Conservation (phyloP, 2,888 invertebrate species). For the Ceramica pisi region DNA sequence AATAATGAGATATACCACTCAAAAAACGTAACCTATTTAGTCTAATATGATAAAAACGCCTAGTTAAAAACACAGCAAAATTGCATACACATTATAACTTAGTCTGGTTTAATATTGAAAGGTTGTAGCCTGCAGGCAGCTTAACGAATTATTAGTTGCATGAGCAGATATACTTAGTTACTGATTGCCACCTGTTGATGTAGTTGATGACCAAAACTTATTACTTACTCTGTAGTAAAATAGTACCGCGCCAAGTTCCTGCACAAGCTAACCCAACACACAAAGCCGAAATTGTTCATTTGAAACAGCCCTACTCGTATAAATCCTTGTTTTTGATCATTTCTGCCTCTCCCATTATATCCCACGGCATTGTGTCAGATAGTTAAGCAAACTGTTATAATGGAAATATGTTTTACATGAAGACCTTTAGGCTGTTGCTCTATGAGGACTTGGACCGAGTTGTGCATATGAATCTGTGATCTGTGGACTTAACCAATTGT, state of each 20-base stretch:
- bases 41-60: no score
- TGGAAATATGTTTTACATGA: slow-evolving; percentile 49
- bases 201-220: neutral
- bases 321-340: slow-evolving; percentile 40
- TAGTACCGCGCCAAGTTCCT: neutral
- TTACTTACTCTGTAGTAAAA: neutral
- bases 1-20: no score
- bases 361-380: slow-evolving; percentile 46
- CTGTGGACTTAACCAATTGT: slow-evolving; percentile 14
- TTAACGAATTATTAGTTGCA: no score
- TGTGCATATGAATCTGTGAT: slow-evolving; percentile 24
- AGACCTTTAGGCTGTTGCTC: slow-evolving; percentile 31
- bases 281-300: neutral
- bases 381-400: slow-evolving; percentile 40
- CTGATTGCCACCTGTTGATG: no score
- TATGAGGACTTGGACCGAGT: slow-evolving; percentile 36
- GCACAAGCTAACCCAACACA: neutral
- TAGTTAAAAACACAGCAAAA: no score
- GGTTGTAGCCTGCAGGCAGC: no score
- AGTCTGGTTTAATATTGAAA: no score
- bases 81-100: no score
- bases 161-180: no score
- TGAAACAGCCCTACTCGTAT: slow-evolving; percentile 23
- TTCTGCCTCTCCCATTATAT: slow-evolving; percentile 33
- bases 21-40: no score